These are phyloP conservation scores for Corythoichthys haematopterus DNA, from an alignment of 2,113 vertebrate genomes.

Conservation along the genomic window DNA sequence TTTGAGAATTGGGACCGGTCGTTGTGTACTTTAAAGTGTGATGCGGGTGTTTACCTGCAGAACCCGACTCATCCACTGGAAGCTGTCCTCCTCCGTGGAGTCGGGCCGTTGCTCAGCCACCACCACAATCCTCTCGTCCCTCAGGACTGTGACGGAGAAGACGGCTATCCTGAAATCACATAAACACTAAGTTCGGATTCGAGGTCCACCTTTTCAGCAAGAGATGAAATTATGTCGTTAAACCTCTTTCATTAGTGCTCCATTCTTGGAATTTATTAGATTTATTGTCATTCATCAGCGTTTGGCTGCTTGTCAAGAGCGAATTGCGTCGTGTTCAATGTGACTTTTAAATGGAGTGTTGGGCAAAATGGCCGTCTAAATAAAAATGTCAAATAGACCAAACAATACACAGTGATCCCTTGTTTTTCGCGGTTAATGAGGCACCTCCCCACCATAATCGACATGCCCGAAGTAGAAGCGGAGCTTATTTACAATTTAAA, in stretches of 20 bases:
- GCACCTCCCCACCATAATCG: too few species aligned
- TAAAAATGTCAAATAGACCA: too few species aligned
- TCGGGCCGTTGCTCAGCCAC: slow-evolving; percentile 96
- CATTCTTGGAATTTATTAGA: not conserved
- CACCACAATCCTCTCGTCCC: slow-evolving; percentile 95
- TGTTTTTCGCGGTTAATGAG: too few species aligned
- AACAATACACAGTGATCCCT: too few species aligned
- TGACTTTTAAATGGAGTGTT: not conserved
- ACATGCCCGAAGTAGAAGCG: too few species aligned
- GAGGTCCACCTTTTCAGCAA: not conserved
- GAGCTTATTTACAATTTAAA: too few species aligned
- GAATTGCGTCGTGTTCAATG: not conserved
- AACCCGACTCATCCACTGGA: slow-evolving; percentile 99
- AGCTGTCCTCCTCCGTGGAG: slow-evolving; percentile 98
- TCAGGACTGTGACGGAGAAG: slow-evolving; percentile 92
- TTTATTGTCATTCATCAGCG: slow-evolving; percentile 1
- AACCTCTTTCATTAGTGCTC: not conserved
- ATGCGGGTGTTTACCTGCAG: slow-evolving; percentile 78
- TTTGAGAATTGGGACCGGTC: not conserved
- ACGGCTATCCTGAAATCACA: slow-evolving; percentile 85
- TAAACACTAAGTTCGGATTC: not conserved
- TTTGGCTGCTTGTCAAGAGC: slow-evolving; percentile 1
- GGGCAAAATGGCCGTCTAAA: too few species aligned
- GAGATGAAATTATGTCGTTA: not conserved
- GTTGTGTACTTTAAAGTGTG: too few species aligned